Evolutionary conservation across 2,888 invertebrate genomes (phyloP), one percentile per base, ranked within the genome.

Genomic region (Catonia carolina): DNA sequence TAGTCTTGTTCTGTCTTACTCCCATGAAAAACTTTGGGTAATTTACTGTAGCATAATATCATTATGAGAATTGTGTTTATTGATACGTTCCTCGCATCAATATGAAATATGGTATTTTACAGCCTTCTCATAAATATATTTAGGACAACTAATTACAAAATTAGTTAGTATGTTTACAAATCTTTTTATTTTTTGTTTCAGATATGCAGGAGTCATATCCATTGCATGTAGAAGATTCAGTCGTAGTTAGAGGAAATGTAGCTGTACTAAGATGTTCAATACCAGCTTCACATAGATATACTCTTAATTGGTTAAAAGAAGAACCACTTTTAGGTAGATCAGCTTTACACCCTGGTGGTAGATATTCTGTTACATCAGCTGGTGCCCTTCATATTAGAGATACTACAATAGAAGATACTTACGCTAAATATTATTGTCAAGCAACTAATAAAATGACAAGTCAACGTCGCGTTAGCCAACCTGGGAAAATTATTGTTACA

Each of bases 371-470:
- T 62, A 78, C 85, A 1, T 83, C 85, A 36, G 80, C 82, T 45
- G 85, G 86, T 10, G 82, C 84, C 61, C 76, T 92, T 53, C 83
- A 89, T 65, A 81, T 92, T 55, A 80, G 89, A 35, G 79, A 84
- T 12, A 83, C 85, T 39, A 78, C 83, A 27, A 70, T 78, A 1
- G 85, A 86, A 65, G 92, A 92, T 72, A 80, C 85, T 4, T 76
- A 83, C 61, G 82, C 84, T 0, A 83, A 82, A 65, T 92, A 85
- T 71, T 83, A 85, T 22, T 93, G 93, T 70, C 80, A 87, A 55
- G 88, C 90, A n/a, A 80, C 86, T 15, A 90, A 92, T 71, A 80
- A 85, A 1, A 76, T 92, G 27, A 92, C 89, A 0, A 86, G 87
- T 1, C 89, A 88, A 68, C 77, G 87, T 49, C 79, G 85, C 62